Conservation (phyloP, 2,888 invertebrate species). For the Harpagoxenus sublaevis region DNA sequence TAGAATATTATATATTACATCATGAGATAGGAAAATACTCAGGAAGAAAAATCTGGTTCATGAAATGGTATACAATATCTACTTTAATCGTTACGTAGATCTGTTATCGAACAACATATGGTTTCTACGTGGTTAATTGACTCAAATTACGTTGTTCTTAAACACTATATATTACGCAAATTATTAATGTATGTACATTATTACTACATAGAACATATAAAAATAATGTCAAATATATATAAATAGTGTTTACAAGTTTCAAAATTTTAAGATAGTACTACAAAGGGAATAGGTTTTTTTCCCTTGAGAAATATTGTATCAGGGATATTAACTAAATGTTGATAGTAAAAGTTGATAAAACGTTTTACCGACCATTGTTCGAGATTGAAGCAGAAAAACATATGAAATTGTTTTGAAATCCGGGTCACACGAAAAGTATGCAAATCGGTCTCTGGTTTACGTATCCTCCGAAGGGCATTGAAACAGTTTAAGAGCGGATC, state of each 20-base stretch:
- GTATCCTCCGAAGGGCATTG: constrained; percentile 17
- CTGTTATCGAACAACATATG: background rate
- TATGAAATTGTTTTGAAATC: constrained; percentile 44
- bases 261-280: background rate
- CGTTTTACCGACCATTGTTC: background rate
- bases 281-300: background rate
- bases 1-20: constrained; percentile 10
- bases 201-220: background rate
- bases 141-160: background rate
- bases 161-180: background rate
- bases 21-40: background rate
- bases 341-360: constrained; percentile 14
- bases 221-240: background rate
- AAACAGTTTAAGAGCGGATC: constrained; percentile 58
- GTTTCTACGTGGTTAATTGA: background rate
- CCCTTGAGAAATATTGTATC: background rate
- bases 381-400: background rate
- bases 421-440: constrained; percentile 27
- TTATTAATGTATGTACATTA: background rate
- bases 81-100: background rate
- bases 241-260: background rate
- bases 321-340: constrained; percentile 3
- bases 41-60: background rate
- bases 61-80: background rate
- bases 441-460: constrained; percentile 18